phyloP scores from a whole-genome alignment of 2,113 vertebrate species.

The Sus scrofa region DNA sequence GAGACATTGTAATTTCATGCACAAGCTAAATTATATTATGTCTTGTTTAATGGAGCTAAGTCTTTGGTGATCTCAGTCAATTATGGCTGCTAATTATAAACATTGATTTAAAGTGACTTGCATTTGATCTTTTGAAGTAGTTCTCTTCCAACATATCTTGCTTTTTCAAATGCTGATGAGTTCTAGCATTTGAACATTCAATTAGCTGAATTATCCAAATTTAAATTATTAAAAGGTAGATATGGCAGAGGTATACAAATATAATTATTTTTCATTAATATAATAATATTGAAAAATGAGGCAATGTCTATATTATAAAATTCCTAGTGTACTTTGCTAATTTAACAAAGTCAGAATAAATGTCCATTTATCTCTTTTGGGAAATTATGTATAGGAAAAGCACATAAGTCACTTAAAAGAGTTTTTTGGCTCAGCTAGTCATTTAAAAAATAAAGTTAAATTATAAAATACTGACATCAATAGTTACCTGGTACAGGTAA shows the following conservation, averaged over 20 bases:
- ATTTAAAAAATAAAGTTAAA: neutral
- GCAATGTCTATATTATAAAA: neutral
- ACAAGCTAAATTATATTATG: constrained; percentile 13
- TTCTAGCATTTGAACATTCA: neutral
- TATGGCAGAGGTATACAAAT: neutral
- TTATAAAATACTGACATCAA: neutral
- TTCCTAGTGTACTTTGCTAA: neutral
- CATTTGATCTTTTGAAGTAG: neutral
- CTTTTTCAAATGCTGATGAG: neutral
- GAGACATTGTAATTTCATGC: neutral
- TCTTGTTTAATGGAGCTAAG: constrained; percentile 22
- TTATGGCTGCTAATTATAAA: constrained; percentile 28
- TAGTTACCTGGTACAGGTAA: neutral
- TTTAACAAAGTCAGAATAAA: neutral
- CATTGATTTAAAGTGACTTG: neutral
- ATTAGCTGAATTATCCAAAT: neutral
- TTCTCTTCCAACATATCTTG: neutral
- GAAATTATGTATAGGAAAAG: neutral
- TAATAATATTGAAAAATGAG: neutral
- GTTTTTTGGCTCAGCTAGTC: neutral
- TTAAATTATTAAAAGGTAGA: neutral
- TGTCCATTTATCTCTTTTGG: neutral
- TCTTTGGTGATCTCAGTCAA: neutral
- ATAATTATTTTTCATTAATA: neutral
- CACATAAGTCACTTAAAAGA: neutral